Evolutionary conservation across 2,888 invertebrate genomes (phyloP).

Genomic region (Dryocosmus kuriphilus): DNA sequence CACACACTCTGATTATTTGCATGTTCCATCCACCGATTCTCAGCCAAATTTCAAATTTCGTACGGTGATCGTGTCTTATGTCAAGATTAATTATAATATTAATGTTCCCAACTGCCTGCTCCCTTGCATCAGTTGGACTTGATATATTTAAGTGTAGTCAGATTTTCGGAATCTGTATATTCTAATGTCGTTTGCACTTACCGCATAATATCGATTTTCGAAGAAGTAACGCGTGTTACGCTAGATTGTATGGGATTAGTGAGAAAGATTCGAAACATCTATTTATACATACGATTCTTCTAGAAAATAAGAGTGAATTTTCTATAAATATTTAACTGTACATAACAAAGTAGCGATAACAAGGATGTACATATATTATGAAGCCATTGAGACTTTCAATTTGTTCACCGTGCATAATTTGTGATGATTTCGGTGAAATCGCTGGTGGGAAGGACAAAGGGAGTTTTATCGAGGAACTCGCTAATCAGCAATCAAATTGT

Average conservation of each 20-base stretch:
- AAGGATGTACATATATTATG: slow-evolving; percentile 36
- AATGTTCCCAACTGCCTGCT: slow-evolving; percentile 30
- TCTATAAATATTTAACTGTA: slow-evolving; percentile 51
- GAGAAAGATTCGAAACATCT: slow-evolving; percentile 29
- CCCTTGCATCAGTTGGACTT: slow-evolving; percentile 23
- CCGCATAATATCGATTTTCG: slow-evolving; percentile 9
- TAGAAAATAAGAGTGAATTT: slow-evolving; percentile 40
- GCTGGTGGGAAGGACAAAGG: slow-evolving; percentile 18
- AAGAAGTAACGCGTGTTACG: slow-evolving; percentile 22
- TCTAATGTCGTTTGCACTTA: slow-evolving; percentile 35
- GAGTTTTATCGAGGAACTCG: not conserved
- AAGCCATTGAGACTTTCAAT: not conserved
- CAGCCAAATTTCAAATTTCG: slow-evolving; percentile 44
- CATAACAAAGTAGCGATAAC: slow-evolving; percentile 50
- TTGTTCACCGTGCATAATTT: slow-evolving; percentile 17
- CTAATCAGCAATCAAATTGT: not conserved
- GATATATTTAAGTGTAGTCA: slow-evolving; percentile 34
- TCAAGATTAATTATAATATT: slow-evolving; percentile 53
- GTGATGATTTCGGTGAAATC: slow-evolving; percentile 10
- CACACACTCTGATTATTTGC: slow-evolving; percentile 33
- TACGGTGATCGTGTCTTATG: slow-evolving; percentile 53
- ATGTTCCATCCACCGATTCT: slow-evolving; percentile 32
- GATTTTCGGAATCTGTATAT: slow-evolving; percentile 23
- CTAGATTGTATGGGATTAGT: slow-evolving; percentile 19
- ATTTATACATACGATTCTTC: slow-evolving; percentile 34